Base-by-base conservation (phyloP, 2,888 invertebrate genomes). In the Lapara coniferarum region DNA sequence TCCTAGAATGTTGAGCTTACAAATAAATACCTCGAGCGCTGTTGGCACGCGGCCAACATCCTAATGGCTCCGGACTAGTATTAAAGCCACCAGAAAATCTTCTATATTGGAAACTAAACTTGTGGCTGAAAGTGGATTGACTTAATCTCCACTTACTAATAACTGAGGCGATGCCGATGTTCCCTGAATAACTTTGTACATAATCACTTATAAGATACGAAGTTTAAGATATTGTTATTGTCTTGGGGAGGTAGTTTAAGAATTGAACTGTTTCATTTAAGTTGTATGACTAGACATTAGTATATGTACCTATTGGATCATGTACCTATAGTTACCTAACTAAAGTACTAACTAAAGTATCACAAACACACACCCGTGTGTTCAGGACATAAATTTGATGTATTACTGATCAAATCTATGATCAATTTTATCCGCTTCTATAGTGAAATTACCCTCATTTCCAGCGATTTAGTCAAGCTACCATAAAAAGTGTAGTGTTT, bases 1-100 rank as follows among this genome's bases (percentile, higher is more conserved):
- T 93, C 92, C 92, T 91, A 89, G 92, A 92, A 90, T 91, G 89
- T 89, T 88, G 83, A 86, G 87, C 87, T 90, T 86, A 92, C 90
- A 89, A 91, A 92, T 90, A 92, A 84, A 83, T 87, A 90, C 89
- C 89, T 90, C 86, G 87, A 83, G 81, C 80, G 81, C 71, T 79
- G 74, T 80, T 93, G 93, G 93, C 90, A 56, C 70, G 53, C 63
- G 49, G 89, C 93, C 93, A 93, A 88, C 85, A 85, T 88, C 92
- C 90, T 93, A 92, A 92, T 93, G 90, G 90, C 79, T 79, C 84
- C 84, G 83, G 85, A 85, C 85, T 88, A 83, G 85, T 85, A 87
- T 88, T 88, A 89, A 90, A 89, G 85, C 88, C 85, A 81, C 85
- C 84, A 85, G 88, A 89, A 90, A 89, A 87, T 89, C 87, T 88